Base-by-base conservation (phyloP, 2,113 vertebrate genomes). In the Neopipo cinnamomea region DNA sequence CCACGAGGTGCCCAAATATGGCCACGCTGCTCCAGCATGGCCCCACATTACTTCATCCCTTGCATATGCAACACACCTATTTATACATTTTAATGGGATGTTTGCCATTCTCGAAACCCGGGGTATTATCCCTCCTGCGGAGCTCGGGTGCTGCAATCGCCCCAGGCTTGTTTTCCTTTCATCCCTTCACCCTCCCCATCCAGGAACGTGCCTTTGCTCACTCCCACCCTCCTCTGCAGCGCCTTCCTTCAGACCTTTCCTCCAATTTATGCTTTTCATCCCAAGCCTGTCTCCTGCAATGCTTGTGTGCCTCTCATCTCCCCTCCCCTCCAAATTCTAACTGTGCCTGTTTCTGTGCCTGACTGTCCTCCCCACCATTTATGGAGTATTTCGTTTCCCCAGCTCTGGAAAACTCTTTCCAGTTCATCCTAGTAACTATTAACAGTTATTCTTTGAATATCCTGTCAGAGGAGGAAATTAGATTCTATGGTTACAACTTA, bases 1-100 rank as follows among this genome's bases (percentile, higher is more conserved):
- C 74, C 73, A 6, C 42, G 10, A 79, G 62, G 85, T 94, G 92
- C 91, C 96, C 95, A 92, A 96, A 96, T 92, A 96, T n/a, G 96
- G 96, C 83, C 93, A 42, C n/a, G 1, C 16, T 0, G 18, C 73
- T 66, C 6, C 79, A n/a, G 75, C 21, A 0, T 13, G 33, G 93
- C 89, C 92, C 79, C 0, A 2, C 95, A 95, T 97, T 63, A 95
- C 95, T 95, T 96, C 96, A 95, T 31, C 8, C 65, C 86, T 31
- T 7, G 59, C 30, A 67, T 14, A 92, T 91, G 95, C 70, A 95
- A 55, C 96, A 97, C 96, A 96, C 92, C 95, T 93, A 66, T 90
- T 92, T 77, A 70, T 79, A 37, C 75, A 73, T 56, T 70, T 44
- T 2, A 11, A 14, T 8, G 74, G 71, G 62, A 19, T n/a, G 49